These are phyloP conservation scores for Aurelia sp. DNA, from an alignment of 30 jellyfish, hydroid and myxozoan genomes.

Conservation along the genomic window DNA sequence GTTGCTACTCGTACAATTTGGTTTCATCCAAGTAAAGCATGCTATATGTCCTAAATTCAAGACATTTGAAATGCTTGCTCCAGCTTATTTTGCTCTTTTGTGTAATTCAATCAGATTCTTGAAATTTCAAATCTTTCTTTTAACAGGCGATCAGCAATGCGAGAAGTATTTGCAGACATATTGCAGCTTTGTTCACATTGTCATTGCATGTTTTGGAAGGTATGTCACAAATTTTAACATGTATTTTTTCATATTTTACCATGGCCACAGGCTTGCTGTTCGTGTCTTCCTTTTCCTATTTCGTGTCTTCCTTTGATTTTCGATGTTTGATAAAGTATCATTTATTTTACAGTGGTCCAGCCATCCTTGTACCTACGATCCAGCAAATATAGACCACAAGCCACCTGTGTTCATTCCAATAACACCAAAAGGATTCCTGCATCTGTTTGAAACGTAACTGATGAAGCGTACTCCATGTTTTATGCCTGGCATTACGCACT, in stretches of 20 bases:
- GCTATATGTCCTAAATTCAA: too few species aligned
- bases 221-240: not conserved
- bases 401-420: conserved; percentile 70
- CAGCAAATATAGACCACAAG: conserved; percentile 27
- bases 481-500: too few species aligned
- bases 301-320: too few species aligned
- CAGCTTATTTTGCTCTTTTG: too few species aligned
- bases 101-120: too few species aligned
- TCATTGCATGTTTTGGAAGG: conserved; percentile 80
- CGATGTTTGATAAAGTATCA: too few species aligned
- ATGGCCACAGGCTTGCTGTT: too few species aligned
- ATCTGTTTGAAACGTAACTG: conserved; percentile 34
- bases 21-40: too few species aligned
- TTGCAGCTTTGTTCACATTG: conserved; percentile 75
- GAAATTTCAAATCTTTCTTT: not conserved
- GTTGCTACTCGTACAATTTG: too few species aligned
- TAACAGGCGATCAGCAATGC: conserved; percentile 64
- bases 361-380: conserved; percentile 70
- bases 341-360: conserved; percentile 32
- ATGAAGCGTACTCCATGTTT: not conserved
- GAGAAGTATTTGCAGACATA: conserved; percentile 62
- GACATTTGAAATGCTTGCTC: too few species aligned
- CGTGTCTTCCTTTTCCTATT: too few species aligned
- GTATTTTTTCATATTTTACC: too few species aligned
- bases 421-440: conserved; percentile 73